Conservation (phyloP, 2,888 invertebrate species). For the Theodoxus fluviatilis region DNA sequence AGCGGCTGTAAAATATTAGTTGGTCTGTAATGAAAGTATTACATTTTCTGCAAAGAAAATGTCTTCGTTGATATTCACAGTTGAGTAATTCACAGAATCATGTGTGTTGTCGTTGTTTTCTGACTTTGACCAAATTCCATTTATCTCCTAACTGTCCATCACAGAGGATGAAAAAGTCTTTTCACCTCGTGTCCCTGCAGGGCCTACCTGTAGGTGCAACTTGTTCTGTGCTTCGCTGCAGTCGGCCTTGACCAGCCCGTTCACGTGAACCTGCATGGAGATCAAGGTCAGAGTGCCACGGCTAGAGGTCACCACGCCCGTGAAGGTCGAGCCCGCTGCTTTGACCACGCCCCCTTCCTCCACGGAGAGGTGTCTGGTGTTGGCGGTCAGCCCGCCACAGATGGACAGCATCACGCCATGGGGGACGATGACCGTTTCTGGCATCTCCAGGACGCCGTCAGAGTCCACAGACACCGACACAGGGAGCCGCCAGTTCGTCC, state of each 20-base stretch:
- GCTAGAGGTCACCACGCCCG: background rate
- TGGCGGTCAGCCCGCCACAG: conserved; percentile 39
- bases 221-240: background rate
- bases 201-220: background rate
- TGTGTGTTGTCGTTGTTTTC: no score
- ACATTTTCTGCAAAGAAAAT: no score
- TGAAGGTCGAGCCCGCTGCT: conserved; percentile 36
- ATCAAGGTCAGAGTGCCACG: conserved; percentile 11
- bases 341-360: conserved; percentile 35
- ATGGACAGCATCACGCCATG: conserved; percentile 36
- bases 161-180: no score
- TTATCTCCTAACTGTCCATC: no score
- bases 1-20: no score
- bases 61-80: no score
- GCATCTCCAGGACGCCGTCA: conserved; percentile 38
- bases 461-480: conserved; percentile 37
- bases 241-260: conserved; percentile 15
- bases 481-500: no score
- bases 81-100: no score
- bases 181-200: no score
- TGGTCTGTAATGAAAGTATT: no score
- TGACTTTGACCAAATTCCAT: no score
- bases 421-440: conserved; percentile 36
- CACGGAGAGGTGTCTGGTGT: conserved; percentile 34
- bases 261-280: conserved; percentile 3